Evolutionary conservation across 2,113 vertebrate species (phyloP).

Genomic region (Shinisaurus crocodilurus): DNA sequence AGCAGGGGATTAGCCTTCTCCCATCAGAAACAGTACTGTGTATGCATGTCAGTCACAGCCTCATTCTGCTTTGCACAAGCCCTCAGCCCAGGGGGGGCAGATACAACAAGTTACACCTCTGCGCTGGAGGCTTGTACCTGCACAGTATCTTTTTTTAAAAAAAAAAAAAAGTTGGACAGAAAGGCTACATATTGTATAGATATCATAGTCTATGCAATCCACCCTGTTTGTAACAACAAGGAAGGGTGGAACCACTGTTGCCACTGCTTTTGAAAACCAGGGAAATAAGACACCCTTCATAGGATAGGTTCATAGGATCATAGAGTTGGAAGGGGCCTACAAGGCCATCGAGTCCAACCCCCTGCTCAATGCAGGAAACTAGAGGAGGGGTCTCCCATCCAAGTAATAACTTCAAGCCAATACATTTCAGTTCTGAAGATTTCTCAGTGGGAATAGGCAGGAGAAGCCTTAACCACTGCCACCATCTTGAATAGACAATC

Average conservation of each 20-base stretch:
- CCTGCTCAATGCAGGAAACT: too few species aligned
- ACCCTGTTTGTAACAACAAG: neutral
- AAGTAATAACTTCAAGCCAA: too few species aligned
- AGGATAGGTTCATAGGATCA: too few species aligned
- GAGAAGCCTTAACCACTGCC: too few species aligned
- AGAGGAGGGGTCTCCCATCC: too few species aligned
- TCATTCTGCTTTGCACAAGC: neutral
- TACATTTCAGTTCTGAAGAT: too few species aligned
- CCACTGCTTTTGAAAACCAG: neutral
- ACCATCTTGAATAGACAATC: too few species aligned
- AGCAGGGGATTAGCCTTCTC: neutral
- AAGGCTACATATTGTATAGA: neutral
- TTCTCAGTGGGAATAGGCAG: too few species aligned
- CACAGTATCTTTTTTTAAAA: neutral
- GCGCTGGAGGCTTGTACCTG: neutral
- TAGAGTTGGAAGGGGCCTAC: too few species aligned
- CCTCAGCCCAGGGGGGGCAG: neutral
- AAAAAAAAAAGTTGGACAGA: neutral
- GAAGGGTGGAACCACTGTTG: neutral
- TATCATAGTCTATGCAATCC: neutral
- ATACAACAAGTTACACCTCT: neutral
- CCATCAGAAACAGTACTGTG: neutral
- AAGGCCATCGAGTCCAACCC: too few species aligned
- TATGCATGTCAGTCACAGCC: neutral
- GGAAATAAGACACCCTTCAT: too few species aligned